Conservation (phyloP, 2,888 invertebrate genomes). For the Pediacus dermestoides region DNA sequence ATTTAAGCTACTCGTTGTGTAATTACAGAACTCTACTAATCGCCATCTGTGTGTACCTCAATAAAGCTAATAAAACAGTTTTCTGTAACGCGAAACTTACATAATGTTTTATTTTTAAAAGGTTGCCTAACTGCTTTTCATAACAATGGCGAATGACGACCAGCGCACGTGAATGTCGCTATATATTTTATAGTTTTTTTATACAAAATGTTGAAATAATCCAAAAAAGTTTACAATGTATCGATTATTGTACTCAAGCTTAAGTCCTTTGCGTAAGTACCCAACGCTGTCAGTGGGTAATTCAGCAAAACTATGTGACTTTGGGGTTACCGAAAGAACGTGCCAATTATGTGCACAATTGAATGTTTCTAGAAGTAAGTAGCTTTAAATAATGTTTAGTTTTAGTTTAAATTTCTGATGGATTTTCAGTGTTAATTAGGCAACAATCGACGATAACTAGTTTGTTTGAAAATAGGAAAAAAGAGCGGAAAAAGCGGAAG, state of each 20-base stretch:
- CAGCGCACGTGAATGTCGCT: no score
- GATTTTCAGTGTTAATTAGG: constrained; percentile 26
- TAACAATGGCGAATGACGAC: no score
- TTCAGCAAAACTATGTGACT: constrained; percentile 26
- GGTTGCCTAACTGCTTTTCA: no score
- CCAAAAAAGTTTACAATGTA: no score
- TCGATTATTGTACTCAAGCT: constrained; percentile 37
- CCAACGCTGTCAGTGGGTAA: constrained; percentile 33
- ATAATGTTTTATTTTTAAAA: no score
- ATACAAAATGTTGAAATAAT: no score
- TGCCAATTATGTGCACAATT: constrained; percentile 43
- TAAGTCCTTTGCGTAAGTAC: constrained; percentile 31
- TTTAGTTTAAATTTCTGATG: constrained; percentile 3
- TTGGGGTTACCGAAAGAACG: constrained; percentile 30
- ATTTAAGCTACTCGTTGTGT: no score
- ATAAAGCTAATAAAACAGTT: no score
- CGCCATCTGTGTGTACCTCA: no score
- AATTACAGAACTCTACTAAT: no score
- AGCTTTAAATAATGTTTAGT: constrained; percentile 4
- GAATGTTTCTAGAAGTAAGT: constrained; percentile 32
- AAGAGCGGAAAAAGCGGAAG: constrained; percentile 30
- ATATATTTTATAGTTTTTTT: no score
- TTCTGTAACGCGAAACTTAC: no score
- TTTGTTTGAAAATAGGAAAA: constrained; percentile 31
- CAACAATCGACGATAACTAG: constrained; percentile 39